Evolutionary conservation across 2,113 vertebrate genomes (phyloP), one percentile per base, ranked within the genome.

Genomic region (Nanorana parkeri): DNA sequence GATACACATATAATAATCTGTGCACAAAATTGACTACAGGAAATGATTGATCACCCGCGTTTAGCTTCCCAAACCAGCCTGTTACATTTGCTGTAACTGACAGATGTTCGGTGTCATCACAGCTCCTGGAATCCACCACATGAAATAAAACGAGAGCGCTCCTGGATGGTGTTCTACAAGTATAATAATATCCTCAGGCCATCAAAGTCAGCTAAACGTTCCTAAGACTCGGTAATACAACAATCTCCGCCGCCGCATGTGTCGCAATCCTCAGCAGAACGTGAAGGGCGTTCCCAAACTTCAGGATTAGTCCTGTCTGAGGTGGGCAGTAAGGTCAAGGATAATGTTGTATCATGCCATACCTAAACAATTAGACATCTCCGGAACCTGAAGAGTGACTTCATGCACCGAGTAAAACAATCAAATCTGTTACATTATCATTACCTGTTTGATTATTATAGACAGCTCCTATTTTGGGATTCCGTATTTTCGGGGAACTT

Each of bases 261-360:
- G 68, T 72, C 51, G 78, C 78, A 81, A 81, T 80, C 47, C 16
- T 51, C 4, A 69, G 58, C 32, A 80, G 19, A 81, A 63, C 54
- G 23, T 32, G 47, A 41, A 81, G 78, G 68, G 78, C 13, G 68
- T 72, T 60, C 41, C 78, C 47, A 26, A n/a, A 17, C 6, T 15
- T 58, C 21, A 41, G 78, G 41, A 64, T 81, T 61, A 72, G 68
- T 72, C 72, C 23, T 81, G 78, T 56, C 58, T 54, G 67, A 54
- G 78, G 58, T 72, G 68, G 6, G 29, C 58, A 56, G 67, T 51
- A 41, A 81, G 78, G 78, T 72, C 68, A 81, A 64, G 36, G 58
- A 56, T 54, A 72, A 41, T 52, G 58, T 72, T 80, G 78, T 21
- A 80, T 55, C 51, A 55, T 73, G 52, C 52, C 69, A 73, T 29